Conservation (phyloP, 1,140 invertebrate species). For the Chrysopa pallens region DNA sequence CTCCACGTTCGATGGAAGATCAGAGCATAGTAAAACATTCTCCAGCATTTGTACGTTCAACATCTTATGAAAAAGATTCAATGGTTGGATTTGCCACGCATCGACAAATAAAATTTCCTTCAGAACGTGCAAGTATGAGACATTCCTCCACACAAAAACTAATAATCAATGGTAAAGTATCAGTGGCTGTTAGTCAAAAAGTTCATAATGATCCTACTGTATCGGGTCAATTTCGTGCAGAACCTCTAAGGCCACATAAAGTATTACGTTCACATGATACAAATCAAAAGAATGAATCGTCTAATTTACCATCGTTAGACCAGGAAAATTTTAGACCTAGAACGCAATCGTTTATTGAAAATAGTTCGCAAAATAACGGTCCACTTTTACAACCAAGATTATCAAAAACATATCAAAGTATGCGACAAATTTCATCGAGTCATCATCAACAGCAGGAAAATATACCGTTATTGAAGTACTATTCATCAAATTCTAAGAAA, state of each 20-base stretch:
- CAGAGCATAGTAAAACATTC: not conserved
- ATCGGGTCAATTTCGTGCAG: conserved; percentile 13
- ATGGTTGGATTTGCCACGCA: conserved; percentile 18
- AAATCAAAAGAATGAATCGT: not conserved
- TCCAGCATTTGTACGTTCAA: not conserved
- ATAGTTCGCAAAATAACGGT: not conserved
- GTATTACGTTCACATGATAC: conserved; percentile 3
- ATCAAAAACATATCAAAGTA: conserved; percentile 20
- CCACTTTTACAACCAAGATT: conserved; percentile 20
- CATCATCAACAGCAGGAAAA: too few relatives aligned
- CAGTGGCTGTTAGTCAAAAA: conserved; percentile 21
- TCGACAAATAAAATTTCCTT: conserved; percentile 13
- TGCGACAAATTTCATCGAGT: conserved; percentile 10
- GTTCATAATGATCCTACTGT: conserved; percentile 8
- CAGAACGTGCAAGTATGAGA: conserved; percentile 23
- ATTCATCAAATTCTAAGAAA: too few relatives aligned
- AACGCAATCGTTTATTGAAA: not conserved
- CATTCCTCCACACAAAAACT: conserved; percentile 26
- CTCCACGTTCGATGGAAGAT: not conserved
- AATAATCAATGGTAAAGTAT: conserved; percentile 26
- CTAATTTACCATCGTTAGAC: not conserved
- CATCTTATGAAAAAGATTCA: not conserved
- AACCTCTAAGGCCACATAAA: conserved; percentile 11
- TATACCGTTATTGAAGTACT: too few relatives aligned
- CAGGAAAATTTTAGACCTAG: not conserved